phyloP scores from a whole-genome alignment of 2,888 invertebrate genomes.

The Scaptomyza cyrtandrae region DNA sequence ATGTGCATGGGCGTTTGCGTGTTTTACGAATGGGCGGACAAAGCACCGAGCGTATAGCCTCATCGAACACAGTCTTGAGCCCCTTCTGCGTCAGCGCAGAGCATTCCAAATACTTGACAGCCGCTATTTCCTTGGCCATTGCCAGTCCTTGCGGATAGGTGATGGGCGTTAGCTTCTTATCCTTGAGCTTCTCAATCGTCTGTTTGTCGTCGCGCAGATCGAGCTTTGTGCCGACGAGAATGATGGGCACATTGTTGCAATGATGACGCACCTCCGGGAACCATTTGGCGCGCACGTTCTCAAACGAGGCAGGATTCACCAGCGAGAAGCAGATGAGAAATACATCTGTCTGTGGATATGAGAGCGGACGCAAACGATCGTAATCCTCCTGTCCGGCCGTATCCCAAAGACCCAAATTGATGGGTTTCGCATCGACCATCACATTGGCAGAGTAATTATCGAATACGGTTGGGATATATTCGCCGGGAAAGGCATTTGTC shows the following conservation, averaged over 20 bases:
- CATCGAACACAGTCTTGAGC: constrained; percentile 83
- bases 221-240: constrained; percentile 82
- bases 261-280: constrained; percentile 84
- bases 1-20: constrained; percentile 69
- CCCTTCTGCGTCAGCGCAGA: constrained; percentile 83
- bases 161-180: constrained; percentile 83
- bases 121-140: constrained; percentile 83
- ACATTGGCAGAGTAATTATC: constrained; percentile 84
- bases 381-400: constrained; percentile 84
- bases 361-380: constrained; percentile 82
- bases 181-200: constrained; percentile 83
- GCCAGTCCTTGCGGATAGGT: constrained; percentile 84
- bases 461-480: constrained; percentile 83
- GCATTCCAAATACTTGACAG: constrained; percentile 83
- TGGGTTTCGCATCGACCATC: constrained; percentile 84
- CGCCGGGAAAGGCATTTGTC: constrained; percentile 83
- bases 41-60: constrained; percentile 83
- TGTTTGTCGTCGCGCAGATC: constrained; percentile 83
- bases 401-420: constrained; percentile 83
- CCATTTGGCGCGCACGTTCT: constrained; percentile 84
- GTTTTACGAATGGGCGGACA: constrained; percentile 82
- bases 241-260: constrained; percentile 83
- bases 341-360: constrained; percentile 83
- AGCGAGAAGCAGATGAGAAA: constrained; percentile 83
- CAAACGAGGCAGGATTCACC: constrained; percentile 83